Evolutionary conservation across 1,140 invertebrate species (phyloP), one percentile per base, ranked within the genome.

Genomic region (Gryllus bimaculatus): DNA sequence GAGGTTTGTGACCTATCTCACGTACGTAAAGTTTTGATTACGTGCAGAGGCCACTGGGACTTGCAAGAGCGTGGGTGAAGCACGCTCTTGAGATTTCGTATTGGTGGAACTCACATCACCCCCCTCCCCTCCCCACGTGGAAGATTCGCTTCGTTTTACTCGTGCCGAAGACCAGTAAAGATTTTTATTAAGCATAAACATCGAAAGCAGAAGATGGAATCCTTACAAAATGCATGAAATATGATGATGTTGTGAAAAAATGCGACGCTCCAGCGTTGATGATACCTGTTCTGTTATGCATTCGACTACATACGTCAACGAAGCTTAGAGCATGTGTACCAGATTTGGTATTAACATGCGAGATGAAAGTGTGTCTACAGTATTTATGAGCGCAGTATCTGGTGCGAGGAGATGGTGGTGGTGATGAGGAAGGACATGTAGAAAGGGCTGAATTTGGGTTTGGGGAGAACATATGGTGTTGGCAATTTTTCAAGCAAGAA

Each of bases 21-120:
- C 54, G 54, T 66, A 66, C 54, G 54, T 66, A 66, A 66, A 66
- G 54, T 66, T 66, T 66, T 66, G 54, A 66, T 66, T 66, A 66
- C 54, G 18, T 10, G 54, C 54, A 13, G 54, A 18, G 54, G 54
- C 10, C 54, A 66, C 10, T 18, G 54, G 54, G 54, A 66, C 10
- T 13, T 10, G 54, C 18, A 18, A 7, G 54, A 18, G 54, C 10
- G 54, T 66, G 54, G 7, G 18, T 66, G 54, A 66, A 13, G 18
- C 10, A 66, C 10, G 54, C 54, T 66, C 26, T 39, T 1, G 26
- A 39, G 26, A 39, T 39, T 66, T 18, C 18, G 54, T 18, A 66
- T 66, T 66, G 54, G 54, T 13, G 54, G 54, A 18, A 13, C 18
- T 66, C 54, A 10, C 54, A 66, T 66, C 10, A 66, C 54, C 10